Base-by-base conservation (phyloP, 2,797 vertebrate species). In the Hippocampus kuda region DNA sequence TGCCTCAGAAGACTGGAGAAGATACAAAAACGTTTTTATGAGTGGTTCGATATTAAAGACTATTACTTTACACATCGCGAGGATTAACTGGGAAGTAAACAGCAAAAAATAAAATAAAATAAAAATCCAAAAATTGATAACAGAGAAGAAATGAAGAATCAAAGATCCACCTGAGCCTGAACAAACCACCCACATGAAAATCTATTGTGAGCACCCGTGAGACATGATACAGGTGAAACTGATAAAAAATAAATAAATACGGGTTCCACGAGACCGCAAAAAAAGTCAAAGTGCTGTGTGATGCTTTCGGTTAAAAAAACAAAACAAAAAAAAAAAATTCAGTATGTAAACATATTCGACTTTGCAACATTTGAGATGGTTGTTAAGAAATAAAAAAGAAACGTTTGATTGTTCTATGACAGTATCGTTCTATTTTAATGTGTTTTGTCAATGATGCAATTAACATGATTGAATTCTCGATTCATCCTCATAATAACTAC, bases 401-500 rank as follows among this genome's bases (percentile, higher is more conserved):
- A 65, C 42, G 3, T 15, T 16, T 8, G n/a, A 22, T 42, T 44
- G 10, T 27, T 27, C 56, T 27, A 30, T 15, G 46, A 48, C 46
- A 4, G 16, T 48, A 48, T 48, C 16, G 46, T 59, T 13, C 53
- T 56, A 1, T 38, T 38, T 6, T 26, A 20, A 7, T 26, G 67
- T n/a, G 69, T 77, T 75, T 72, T 69, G 59, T 68, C 13, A 66
- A 42, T 79, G 75, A 70, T 70, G 61, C 76, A 73, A 83, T 80
- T 72, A 73, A 64, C 56, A 70, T 64, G 68, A 24, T 48, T 77
- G 77, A 70, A 77, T 74, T 75, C 74, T 82, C 83, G 84, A 90
- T 88, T 87, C 88, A 88, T 85, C 79, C 76, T 70, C 26, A 75
- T 83, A 85, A 86, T 88, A 79, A 80, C 72, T 77, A 63, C 71